Conservation (phyloP, 2,797 vertebrate species). For the Brachyrhaphis roseni region DNA sequence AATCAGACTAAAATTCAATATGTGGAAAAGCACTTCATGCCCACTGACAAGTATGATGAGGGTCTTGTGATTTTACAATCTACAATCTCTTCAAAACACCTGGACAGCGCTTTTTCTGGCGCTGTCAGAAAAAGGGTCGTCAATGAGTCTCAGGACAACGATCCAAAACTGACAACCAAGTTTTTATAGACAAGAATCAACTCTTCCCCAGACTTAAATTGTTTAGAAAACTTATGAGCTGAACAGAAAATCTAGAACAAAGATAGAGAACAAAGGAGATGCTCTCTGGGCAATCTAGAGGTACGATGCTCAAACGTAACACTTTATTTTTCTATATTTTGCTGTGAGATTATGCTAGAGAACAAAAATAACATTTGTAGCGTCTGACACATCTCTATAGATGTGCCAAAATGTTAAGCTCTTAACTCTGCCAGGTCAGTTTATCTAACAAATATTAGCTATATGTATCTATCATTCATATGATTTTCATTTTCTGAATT, state of each 20-base stretch:
- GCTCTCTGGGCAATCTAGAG: background rate
- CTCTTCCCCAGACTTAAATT: background rate
- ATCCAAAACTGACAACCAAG: background rate
- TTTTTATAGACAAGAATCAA: background rate
- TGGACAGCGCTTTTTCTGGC: background rate
- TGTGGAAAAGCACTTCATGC: background rate
- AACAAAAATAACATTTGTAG: background rate
- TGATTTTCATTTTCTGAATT: background rate
- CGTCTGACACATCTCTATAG: background rate
- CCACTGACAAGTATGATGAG: background rate
- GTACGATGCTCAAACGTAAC: background rate
- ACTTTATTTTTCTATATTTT: background rate
- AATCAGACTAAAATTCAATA: background rate
- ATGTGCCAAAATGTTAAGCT: background rate
- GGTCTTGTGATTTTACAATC: background rate
- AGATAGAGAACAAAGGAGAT: background rate
- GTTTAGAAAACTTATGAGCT: background rate
- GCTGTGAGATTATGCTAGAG: background rate
- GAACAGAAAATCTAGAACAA: background rate
- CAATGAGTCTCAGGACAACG: background rate
- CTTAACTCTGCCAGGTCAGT: background rate
- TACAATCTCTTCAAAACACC: background rate
- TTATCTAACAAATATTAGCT: background rate
- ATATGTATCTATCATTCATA: background rate
- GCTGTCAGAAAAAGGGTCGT: background rate